A percentile compares a stretch with the other conserved stretches of the same genome.
Evolutionary conservation across 2,113 vertebrate species (phyloP).

Genomic region (Actinemys pallida): DNA sequence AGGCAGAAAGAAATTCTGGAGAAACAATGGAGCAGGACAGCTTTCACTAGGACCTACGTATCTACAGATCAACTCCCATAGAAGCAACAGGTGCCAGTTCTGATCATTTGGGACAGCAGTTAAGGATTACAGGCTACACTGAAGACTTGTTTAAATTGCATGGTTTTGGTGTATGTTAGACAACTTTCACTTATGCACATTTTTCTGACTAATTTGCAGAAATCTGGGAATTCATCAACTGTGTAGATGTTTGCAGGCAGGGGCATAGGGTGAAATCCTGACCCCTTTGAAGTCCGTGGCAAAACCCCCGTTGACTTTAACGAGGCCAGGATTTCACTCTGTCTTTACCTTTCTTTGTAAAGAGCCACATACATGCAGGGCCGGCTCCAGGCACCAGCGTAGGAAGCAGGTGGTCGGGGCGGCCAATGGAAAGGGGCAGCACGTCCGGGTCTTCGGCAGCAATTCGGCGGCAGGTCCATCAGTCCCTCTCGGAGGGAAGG

Average conservation of each 20-base stretch:
- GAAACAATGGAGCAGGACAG: background rate
- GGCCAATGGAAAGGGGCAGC: too few species aligned
- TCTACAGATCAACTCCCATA: background rate
- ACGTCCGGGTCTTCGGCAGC: too few species aligned
- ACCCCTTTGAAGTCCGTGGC: background rate
- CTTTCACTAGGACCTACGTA: background rate
- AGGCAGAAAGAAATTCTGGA: background rate
- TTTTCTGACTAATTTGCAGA: background rate
- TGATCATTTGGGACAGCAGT: background rate
- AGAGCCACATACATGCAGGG: background rate
- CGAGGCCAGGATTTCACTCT: background rate
- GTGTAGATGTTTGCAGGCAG: background rate
- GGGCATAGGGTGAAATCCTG: background rate
- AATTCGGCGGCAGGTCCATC: too few species aligned
- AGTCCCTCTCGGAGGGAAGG: too few species aligned
- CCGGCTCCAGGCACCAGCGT: too few species aligned
- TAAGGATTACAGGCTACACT: background rate
- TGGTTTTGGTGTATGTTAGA: background rate
- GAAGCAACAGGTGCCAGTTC: background rate
- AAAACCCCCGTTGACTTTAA: background rate
- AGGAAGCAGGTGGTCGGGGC: too few species aligned
- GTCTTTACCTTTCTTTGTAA: background rate
- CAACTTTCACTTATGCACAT: background rate
- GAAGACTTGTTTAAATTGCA: background rate
- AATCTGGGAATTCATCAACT: background rate